A percentile compares a stretch with the other conserved stretches of the same genome.
phyloP scores from a whole-genome alignment of 2,888 invertebrate genomes.

The Drosophila rubida region DNA sequence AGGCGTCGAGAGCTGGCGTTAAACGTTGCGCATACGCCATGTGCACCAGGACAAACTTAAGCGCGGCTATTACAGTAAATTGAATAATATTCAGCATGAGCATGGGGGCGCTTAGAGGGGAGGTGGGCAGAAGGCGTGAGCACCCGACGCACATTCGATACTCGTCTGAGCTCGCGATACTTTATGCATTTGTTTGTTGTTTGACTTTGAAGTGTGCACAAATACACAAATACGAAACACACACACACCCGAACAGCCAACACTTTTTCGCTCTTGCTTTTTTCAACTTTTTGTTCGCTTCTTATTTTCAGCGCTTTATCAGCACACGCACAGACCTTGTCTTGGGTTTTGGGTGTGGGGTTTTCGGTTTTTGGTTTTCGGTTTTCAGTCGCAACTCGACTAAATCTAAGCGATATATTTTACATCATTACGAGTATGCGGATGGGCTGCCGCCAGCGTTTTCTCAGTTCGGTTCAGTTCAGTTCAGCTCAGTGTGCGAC shows the following conservation, averaged over 20 bases:
- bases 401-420: conserved; percentile 79
- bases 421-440: conserved; percentile 63
- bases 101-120: not conserved
- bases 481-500: conserved; percentile 9
- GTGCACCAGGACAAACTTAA: conserved; percentile 60
- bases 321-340: conserved; percentile 72
- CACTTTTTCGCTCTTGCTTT: conserved; percentile 41
- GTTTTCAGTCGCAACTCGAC: conserved; percentile 51
- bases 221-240: conserved; percentile 51
- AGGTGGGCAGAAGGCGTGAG: conserved; percentile 9
- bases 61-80: conserved; percentile 77
- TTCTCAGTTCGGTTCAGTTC: conserved; percentile 6
- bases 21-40: conserved; percentile 74
- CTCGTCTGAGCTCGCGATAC: conserved; percentile 38
- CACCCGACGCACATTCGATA: conserved; percentile 13
- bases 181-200: conserved; percentile 75
- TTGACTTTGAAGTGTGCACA: conserved; percentile 69
- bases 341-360: conserved; percentile 13
- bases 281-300: conserved; percentile 24
- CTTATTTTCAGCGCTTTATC: conserved; percentile 62
- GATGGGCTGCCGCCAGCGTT: conserved; percentile 52
- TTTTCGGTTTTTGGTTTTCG: conserved; percentile 13
- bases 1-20: conserved; percentile 24
- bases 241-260: conserved; percentile 47
- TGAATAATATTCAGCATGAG: conserved; percentile 67